Evolutionary conservation across 2,113 vertebrate genomes (phyloP).

Genomic region (Nothocercus nigrocapillus): DNA sequence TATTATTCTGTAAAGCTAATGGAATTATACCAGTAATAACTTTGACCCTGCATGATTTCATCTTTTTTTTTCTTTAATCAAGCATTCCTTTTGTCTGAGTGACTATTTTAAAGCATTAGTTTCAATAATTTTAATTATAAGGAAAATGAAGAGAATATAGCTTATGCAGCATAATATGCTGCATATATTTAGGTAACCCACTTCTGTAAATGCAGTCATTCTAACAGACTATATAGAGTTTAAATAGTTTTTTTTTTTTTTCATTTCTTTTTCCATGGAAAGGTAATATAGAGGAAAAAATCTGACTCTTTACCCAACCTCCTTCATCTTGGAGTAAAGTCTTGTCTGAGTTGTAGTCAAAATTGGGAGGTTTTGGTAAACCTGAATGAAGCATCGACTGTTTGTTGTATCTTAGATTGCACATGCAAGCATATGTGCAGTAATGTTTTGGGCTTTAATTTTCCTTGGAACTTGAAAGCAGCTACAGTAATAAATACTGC

Average conservation of each 20-base stretch:
- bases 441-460: not conserved
- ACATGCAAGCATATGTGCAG: not conserved
- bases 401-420: not conserved
- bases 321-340: not conserved
- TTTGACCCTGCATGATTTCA: not conserved
- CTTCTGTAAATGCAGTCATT: not conserved
- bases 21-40: conserved; percentile 28
- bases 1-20: conserved; percentile 22
- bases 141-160: not conserved
- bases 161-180: not conserved
- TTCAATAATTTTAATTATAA: not conserved
- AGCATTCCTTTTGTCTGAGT: conserved; percentile 16
- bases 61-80: not conserved
- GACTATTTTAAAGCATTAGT: not conserved
- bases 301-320: not conserved
- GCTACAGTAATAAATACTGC: not conserved
- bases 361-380: not conserved
- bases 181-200: not conserved
- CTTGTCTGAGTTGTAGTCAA: not conserved
- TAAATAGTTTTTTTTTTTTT: too few species aligned
- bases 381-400: not conserved
- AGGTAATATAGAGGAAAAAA: not conserved
- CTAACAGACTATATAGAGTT: not conserved
- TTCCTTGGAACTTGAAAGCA: not conserved
- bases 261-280: not conserved